Evolutionary conservation across 2,113 vertebrate species (phyloP).

Genomic region (Hippoglossus stenolepis): DNA sequence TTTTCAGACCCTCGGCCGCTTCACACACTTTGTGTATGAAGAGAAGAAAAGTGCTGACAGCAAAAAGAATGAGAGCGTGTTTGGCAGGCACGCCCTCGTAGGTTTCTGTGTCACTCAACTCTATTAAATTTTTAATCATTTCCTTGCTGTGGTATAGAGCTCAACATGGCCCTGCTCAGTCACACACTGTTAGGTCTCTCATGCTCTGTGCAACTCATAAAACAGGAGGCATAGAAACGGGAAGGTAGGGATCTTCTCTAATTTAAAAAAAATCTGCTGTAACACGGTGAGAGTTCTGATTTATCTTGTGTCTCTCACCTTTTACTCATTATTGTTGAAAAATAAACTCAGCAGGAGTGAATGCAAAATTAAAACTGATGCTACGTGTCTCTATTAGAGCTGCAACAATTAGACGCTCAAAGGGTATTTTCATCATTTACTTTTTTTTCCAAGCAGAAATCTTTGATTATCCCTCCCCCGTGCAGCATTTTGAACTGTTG

Average conservation of each 20-base stretch:
- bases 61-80: slow-evolving; percentile 81
- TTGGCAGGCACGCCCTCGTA: slow-evolving; percentile 88
- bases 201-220: slow-evolving; percentile 30
- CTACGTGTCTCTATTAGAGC: background rate
- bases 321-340: background rate
- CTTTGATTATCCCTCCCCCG: no score
- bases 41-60: slow-evolving; percentile 82
- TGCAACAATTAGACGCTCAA: background rate
- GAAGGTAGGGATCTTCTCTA: slow-evolving; percentile 11
- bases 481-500: background rate
- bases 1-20: slow-evolving; percentile 68
- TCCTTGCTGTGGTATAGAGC: slow-evolving; percentile 82
- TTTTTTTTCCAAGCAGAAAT: background rate
- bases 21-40: slow-evolving; percentile 64
- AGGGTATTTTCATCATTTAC: background rate
- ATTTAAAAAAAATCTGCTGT: background rate
- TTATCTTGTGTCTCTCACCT: background rate
- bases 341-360: slow-evolving; percentile 8
- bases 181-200: slow-evolving; percentile 33
- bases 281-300: background rate
- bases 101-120: slow-evolving; percentile 88
- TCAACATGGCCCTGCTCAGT: slow-evolving; percentile 60
- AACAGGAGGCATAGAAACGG: slow-evolving; percentile 15
- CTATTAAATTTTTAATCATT: slow-evolving; percentile 90
- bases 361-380: slow-evolving; percentile 5